Base-by-base conservation (phyloP, 1,140 invertebrate species). In the Physella acuta region DNA sequence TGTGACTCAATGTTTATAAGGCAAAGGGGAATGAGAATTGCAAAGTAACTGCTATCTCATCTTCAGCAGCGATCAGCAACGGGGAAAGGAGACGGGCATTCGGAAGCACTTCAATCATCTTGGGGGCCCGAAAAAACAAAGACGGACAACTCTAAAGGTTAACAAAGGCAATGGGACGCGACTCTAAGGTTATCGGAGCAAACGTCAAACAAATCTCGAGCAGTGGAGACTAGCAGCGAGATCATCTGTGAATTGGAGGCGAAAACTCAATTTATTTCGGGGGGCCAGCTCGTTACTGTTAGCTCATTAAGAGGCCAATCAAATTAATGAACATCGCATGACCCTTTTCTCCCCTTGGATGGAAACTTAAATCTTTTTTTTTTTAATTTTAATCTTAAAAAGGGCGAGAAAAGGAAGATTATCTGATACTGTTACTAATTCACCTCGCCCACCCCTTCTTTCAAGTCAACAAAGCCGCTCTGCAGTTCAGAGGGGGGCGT, bases 291-390 rank as follows among this genome's bases (percentile, higher is more conserved):
- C 24, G 49, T 36, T 52, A 64, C 44, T 64, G 62, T 64, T 64
- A 36, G 62, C 62, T 64, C 62, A 64, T 64, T 64, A 64, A 36
- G 37, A 24, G 62, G 31, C 44, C 62, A 64, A 64, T 64, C 49
- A 64, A 64, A 64, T 64, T 64, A 64, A 64, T 64, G 62, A 64
- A 64, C 62, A 64, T 53, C 44, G 36, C 59, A 61, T 24, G 59
- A 39, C 31, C 59, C 58, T 4, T 34, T 58, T 24, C 37, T n/a
- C 59, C 11, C 52, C 52, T 16, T 55, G 16, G n/a, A n/a, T n/a
- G n/a, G n/a, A n/a, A n/a, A n/a, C n/a, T n/a, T n/a, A n/a, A n/a
- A n/a, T n/a, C 26, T 55, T 55, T n/a, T 24, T 55, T 55, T 55
- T 55, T 5, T 24, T 16, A 39, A n/a, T 36, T 61, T 39, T 44